Percentiles rank a stretch among this genome's conserved stretches.
These are phyloP conservation scores for Nothocercus nigrocapillus DNA, from an alignment of 2,113 vertebrate species.

Conservation along the genomic window DNA sequence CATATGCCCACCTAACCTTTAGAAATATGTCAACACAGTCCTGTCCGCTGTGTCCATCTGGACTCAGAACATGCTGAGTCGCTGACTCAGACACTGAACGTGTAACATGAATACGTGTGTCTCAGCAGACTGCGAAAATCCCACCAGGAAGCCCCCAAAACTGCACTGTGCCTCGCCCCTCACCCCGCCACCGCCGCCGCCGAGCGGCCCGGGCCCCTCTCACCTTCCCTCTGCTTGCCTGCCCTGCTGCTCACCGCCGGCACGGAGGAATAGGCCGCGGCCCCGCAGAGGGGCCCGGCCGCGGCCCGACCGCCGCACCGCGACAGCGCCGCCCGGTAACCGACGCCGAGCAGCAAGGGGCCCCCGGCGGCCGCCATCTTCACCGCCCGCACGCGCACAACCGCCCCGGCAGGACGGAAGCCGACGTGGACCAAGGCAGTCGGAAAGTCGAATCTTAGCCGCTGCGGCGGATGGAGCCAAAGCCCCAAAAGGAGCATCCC, in stretches of 20 bases:
- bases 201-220: neutral
- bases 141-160: rapidly evolving
- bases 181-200: rapidly evolving
- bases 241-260: neutral
- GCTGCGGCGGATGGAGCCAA: rapidly evolving
- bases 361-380: neutral
- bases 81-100: too few species aligned
- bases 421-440: neutral
- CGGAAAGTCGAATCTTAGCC: rapidly evolving
- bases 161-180: rapidly evolving
- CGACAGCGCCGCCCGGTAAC: neutral
- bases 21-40: rapidly evolving
- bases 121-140: rapidly evolving
- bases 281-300: neutral
- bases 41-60: rapidly evolving
- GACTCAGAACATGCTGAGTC: neutral
- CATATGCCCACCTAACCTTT: rapidly evolving
- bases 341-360: rapidly evolving
- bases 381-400: rapidly evolving
- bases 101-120: rapidly evolving
- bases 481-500: rapidly evolving
- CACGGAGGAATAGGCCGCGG: neutral
- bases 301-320: neutral
- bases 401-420: neutral
- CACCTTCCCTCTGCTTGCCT: neutral